Evolutionary conservation across 2,888 invertebrate genomes (phyloP).

Genomic region (Drosophila atripex): DNA sequence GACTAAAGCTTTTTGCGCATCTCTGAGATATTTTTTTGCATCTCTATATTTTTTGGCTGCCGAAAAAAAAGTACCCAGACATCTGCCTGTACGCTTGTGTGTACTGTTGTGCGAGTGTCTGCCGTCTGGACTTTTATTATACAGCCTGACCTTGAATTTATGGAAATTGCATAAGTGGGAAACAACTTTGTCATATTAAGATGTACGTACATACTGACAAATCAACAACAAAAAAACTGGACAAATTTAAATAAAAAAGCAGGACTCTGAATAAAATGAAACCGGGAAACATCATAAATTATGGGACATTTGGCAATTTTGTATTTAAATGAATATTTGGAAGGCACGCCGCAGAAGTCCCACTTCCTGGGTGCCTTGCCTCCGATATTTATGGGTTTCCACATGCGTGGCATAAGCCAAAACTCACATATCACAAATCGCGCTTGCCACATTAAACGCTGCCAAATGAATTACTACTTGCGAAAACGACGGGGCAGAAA

Average conservation of each 20-base stretch:
- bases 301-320: slow-evolving; percentile 1
- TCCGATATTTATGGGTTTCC: slow-evolving; percentile 11
- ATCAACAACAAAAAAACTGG: not conserved
- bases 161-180: slow-evolving; percentile 76
- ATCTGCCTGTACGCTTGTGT: slow-evolving; percentile 14
- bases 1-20: slow-evolving; percentile 14
- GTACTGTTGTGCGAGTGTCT: slow-evolving; percentile 17
- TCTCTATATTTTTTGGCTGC: slow-evolving; percentile 44
- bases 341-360: not conserved
- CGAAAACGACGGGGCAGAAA: slow-evolving; percentile 19
- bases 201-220: slow-evolving; percentile 30
- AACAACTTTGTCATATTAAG: slow-evolving; percentile 74
- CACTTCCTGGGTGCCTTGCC: slow-evolving; percentile 16
- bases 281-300: slow-evolving; percentile 6
- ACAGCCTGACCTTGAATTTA: slow-evolving; percentile 71
- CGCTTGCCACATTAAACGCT: slow-evolving; percentile 7
- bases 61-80: slow-evolving; percentile 55
- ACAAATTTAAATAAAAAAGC: slow-evolving; percentile 22
- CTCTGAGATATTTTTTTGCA: slow-evolving; percentile 23
- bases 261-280: slow-evolving; percentile 46
- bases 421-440: slow-evolving; percentile 6
- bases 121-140: slow-evolving; percentile 73
- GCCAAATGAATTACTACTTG: slow-evolving; percentile 50
- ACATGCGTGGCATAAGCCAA: slow-evolving; percentile 9
- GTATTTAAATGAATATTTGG: not conserved